phyloP scores from a whole-genome alignment of 1,140 invertebrate species.

The Drosophila ercepeae region DNA sequence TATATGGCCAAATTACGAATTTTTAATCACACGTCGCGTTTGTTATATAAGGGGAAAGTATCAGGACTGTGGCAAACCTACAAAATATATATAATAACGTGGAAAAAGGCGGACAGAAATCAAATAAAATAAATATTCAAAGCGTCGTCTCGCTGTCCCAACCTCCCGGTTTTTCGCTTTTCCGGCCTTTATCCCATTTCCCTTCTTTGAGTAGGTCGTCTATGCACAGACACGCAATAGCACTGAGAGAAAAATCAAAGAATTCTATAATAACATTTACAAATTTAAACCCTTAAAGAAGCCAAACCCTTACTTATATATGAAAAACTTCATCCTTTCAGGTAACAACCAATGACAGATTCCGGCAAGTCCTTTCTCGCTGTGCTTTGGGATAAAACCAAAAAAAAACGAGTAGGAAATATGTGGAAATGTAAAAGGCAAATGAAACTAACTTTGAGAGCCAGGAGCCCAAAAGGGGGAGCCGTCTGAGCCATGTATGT shows the following conservation, averaged over 20 bases:
- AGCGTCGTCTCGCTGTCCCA: conserved; percentile 57
- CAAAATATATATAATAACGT: conserved; percentile 14
- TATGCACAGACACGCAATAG: conserved; percentile 75
- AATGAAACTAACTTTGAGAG: conserved; percentile 67
- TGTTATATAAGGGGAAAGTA: conserved; percentile 55
- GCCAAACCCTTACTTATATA: no score
- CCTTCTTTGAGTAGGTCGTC: conserved; percentile 67
- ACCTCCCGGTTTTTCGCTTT: neutral
- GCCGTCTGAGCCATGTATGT: conserved; percentile 26
- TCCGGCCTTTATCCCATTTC: conserved; percentile 14
- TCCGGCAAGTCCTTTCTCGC: neutral
- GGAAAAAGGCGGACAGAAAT: conserved; percentile 58
- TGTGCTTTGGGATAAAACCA: neutral
- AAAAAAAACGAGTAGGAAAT: conserved; percentile 62
- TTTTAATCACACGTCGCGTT: conserved; percentile 78
- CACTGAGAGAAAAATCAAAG: conserved; percentile 2
- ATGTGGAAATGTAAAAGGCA: conserved; percentile 80
- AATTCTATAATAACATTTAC: neutral
- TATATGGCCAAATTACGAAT: conserved; percentile 69
- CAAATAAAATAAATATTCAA: conserved; percentile 82
- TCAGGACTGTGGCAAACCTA: conserved; percentile 11
- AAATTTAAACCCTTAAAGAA: no score
- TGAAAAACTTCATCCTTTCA: no score
- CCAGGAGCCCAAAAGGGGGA: conserved; percentile 6
- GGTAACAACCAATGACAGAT: no score